A percentile compares a stretch with the other conserved stretches of the same genome.
Evolutionary conservation across 2,797 vertebrate species (phyloP).

Genomic region (Enteromius viviparus): DNA sequence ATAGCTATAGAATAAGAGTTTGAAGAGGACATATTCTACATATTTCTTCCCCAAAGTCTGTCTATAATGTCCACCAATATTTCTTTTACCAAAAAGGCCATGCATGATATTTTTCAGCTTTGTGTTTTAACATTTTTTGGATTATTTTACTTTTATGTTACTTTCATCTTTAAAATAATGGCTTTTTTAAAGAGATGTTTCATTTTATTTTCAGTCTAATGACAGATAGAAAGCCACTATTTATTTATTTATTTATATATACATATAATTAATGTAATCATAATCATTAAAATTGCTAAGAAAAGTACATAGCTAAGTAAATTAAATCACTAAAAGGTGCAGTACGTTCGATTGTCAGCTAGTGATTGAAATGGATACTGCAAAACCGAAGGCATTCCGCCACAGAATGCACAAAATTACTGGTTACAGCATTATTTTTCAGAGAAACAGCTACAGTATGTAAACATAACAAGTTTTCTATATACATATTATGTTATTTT

Average conservation of each 20-base stretch:
- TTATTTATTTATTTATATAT: not conserved
- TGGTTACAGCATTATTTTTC: no score
- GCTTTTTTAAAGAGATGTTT: not conserved
- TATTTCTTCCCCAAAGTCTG: not conserved
- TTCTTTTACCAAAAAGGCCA: not conserved
- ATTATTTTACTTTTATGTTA: not conserved
- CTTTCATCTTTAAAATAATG: not conserved
- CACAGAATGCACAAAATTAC: no score
- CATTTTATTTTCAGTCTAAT: not conserved
- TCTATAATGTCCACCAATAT: not conserved
- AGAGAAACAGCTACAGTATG: no score
- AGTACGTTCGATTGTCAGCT: no score
- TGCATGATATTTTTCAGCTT: not conserved
- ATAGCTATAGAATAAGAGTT: not conserved
- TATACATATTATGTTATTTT: no score
- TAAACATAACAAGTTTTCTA: no score
- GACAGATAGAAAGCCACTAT: not conserved
- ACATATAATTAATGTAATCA: not conserved
- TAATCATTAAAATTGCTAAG: not conserved
- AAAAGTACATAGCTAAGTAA: not conserved
- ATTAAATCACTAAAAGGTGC: not conserved
- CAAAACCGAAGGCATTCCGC: no score
- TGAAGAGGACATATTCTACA: not conserved
- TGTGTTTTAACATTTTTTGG: not conserved
- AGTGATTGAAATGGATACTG: no score